phyloP scores from a whole-genome alignment of 30 jellyfish, hydroid and myxozoan species.

The Phacellophora camtschatica region DNA sequence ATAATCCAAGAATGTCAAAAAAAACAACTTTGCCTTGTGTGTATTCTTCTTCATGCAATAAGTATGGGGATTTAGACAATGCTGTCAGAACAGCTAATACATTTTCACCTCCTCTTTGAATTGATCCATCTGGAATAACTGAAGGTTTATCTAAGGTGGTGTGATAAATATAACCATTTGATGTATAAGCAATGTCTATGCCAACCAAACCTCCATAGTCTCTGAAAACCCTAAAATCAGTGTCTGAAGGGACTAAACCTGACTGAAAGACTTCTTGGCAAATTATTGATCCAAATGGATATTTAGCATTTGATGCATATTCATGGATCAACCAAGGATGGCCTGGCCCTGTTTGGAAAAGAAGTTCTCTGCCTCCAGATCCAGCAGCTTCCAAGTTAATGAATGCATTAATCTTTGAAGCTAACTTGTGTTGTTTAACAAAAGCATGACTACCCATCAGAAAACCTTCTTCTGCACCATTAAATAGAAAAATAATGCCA shows the following conservation, averaged over 20 bases:
- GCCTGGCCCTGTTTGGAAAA: slow-evolving; percentile 98
- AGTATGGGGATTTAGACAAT: slow-evolving; percentile 72
- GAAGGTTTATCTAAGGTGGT: slow-evolving; percentile 80
- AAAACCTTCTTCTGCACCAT: slow-evolving; percentile 98
- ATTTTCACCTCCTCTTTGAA: slow-evolving; percentile 95
- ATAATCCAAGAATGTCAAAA: slow-evolving; percentile 81
- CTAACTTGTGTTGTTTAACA: slow-evolving; percentile 76
- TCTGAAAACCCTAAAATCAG: slow-evolving; percentile 91
- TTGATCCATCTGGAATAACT: slow-evolving; percentile 82
- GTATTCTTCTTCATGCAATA: slow-evolving; percentile 44
- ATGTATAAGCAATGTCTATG: slow-evolving; percentile 90
- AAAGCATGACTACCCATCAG: slow-evolving; percentile 96
- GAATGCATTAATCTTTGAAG: slow-evolving; percentile 72
- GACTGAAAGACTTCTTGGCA: slow-evolving; percentile 93
- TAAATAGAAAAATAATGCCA: slow-evolving; percentile 90
- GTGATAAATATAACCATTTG: slow-evolving; percentile 95
- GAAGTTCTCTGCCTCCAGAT: slow-evolving; percentile 97
- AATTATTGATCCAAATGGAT: slow-evolving; percentile 90
- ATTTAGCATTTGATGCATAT: slow-evolving; percentile 78
- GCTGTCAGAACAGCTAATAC: slow-evolving; percentile 61
- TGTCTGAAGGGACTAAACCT: slow-evolving; percentile 95
- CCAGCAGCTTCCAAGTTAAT: slow-evolving; percentile 97
- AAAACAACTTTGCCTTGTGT: slow-evolving; percentile 78
- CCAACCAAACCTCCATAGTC: slow-evolving; percentile 84
- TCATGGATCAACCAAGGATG: slow-evolving; percentile 93